phyloP scores from a whole-genome alignment of 2,797 vertebrate species.

The Sitta carolinensis region DNA sequence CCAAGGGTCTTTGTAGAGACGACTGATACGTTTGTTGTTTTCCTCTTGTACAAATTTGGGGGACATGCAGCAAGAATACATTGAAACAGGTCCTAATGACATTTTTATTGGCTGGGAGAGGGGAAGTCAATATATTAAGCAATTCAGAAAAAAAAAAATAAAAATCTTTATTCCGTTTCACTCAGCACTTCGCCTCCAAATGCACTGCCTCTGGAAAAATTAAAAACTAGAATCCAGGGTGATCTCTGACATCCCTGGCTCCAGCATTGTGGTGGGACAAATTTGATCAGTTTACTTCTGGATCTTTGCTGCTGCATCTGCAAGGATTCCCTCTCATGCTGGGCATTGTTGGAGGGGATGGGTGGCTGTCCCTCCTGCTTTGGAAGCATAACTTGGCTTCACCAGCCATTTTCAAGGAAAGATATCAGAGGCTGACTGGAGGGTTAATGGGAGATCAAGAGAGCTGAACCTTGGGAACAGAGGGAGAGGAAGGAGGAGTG shows the following conservation, averaged over 20 bases:
- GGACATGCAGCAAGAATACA: background rate
- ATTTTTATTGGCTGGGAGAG: background rate
- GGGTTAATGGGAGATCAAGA: background rate
- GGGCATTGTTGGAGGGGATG: background rate
- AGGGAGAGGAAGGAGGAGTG: background rate
- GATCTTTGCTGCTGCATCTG: background rate
- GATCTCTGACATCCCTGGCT: background rate
- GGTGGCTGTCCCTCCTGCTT: background rate
- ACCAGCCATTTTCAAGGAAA: background rate
- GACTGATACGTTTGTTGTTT: fast-evolving
- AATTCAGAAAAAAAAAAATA: background rate
- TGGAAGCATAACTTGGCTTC: background rate
- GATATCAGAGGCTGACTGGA: background rate
- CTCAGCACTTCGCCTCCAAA: fast-evolving
- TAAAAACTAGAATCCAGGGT: background rate
- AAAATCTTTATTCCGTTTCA: background rate
- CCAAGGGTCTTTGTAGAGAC: background rate
- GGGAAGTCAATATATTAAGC: background rate
- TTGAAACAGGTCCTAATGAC: background rate
- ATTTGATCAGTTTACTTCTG: background rate
- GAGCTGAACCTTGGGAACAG: background rate
- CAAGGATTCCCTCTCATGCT: fast-evolving
- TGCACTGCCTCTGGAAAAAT: background rate
- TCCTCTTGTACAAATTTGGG: background rate
- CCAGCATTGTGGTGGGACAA: background rate